A percentile compares a stretch with the other conserved stretches of the same genome.
Evolutionary conservation across 2,797 vertebrate genomes (phyloP).

Genomic region (Sphaeramia orbicularis): DNA sequence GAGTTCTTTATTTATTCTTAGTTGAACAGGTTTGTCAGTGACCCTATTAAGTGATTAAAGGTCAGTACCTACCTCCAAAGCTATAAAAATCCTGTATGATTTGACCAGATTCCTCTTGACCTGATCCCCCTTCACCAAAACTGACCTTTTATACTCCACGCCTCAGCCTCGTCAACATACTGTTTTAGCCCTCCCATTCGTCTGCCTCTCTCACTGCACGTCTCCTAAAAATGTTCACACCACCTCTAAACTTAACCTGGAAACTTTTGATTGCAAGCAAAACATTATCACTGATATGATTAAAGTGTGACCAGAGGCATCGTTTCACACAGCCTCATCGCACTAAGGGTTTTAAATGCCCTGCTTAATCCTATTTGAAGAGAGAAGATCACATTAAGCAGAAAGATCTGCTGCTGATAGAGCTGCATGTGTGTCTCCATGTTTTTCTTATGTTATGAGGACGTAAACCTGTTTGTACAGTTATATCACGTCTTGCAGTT

Average conservation of each 20-base stretch:
- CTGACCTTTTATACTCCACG: slow-evolving; percentile 79
- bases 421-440: neutral
- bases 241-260: slow-evolving; percentile 46
- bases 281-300: neutral
- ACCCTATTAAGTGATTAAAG: neutral
- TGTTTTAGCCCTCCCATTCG: slow-evolving; percentile 56
- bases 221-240: slow-evolving; percentile 55
- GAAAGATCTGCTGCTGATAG: slow-evolving; percentile 3
- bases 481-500: too few relatives aligned
- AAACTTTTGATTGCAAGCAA: slow-evolving; percentile 6
- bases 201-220: slow-evolving; percentile 37
- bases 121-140: slow-evolving; percentile 29
- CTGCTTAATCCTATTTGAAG: neutral
- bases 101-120: slow-evolving; percentile 39
- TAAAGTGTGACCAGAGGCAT: neutral
- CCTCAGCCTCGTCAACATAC: slow-evolving; percentile 37
- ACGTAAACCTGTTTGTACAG: too few relatives aligned
- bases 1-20: too few relatives aligned
- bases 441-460: neutral
- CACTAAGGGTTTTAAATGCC: neutral
- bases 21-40: too few relatives aligned
- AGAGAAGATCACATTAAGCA: neutral
- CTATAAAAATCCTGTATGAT: slow-evolving; percentile 43
- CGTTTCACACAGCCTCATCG: slow-evolving; percentile 9
- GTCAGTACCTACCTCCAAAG: slow-evolving; percentile 58